phyloP scores from a whole-genome alignment of 2,888 invertebrate genomes.

The Cecidostiba fungosa region DNA sequence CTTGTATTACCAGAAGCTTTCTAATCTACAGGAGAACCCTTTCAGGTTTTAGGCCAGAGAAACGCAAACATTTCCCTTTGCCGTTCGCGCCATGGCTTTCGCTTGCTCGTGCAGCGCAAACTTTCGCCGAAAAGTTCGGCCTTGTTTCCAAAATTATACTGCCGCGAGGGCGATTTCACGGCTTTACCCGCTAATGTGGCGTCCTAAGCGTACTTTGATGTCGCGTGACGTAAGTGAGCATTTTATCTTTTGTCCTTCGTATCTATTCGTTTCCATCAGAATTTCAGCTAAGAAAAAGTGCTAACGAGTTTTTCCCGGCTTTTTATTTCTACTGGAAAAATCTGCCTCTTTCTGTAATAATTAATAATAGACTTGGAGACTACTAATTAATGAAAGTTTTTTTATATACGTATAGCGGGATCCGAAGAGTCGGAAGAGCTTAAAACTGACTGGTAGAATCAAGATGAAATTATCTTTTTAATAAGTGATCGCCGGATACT shows the following conservation, averaged over 20 bases:
- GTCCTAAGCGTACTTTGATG: slow-evolving; percentile 27
- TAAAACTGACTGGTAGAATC: too few species aligned
- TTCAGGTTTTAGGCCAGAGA: slow-evolving; percentile 74
- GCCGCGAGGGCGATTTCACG: slow-evolving; percentile 66
- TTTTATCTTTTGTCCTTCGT: background rate
- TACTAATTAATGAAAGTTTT: too few species aligned
- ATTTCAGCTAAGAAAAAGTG: too few species aligned
- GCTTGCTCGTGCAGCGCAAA: slow-evolving; percentile 63
- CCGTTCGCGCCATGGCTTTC: slow-evolving; percentile 55
- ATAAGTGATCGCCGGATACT: too few species aligned
- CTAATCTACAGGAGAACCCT: slow-evolving; percentile 76
- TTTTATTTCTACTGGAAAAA: too few species aligned
- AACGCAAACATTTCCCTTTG: slow-evolving; percentile 72
- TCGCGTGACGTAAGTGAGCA: background rate
- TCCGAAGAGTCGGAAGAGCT: too few species aligned
- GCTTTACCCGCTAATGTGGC: slow-evolving; percentile 65
- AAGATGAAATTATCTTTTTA: too few species aligned
- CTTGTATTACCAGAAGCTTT: slow-evolving; percentile 69
- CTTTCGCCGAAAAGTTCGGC: slow-evolving; percentile 69
- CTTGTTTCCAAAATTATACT: slow-evolving; percentile 73
- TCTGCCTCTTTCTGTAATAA: too few species aligned
- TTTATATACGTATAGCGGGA: too few species aligned
- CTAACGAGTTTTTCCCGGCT: too few species aligned
- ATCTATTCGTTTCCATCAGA: background rate
- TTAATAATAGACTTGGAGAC: too few species aligned